Evolutionary conservation across 2,113 vertebrate species (phyloP).

Genomic region (Tiliqua scincoides): DNA sequence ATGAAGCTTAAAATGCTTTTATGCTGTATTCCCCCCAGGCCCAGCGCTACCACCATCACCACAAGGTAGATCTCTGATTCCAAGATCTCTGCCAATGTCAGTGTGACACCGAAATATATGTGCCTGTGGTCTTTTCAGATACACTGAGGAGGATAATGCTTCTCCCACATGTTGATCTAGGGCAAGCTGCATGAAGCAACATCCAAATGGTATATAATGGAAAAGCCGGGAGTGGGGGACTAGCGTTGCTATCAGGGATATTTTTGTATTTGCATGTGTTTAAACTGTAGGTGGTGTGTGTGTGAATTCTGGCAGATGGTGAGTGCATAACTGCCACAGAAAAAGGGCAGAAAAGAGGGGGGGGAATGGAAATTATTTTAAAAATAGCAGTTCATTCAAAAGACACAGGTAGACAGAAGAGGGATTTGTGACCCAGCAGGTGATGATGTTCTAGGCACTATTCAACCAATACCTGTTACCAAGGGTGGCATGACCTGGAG

Average conservation of each 20-base stretch:
- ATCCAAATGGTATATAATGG: too few relatives aligned
- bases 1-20: background rate
- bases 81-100: background rate
- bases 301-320: background rate
- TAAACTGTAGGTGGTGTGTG: background rate
- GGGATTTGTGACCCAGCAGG: background rate
- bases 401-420: background rate
- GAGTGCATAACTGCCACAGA: background rate
- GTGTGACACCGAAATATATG: background rate
- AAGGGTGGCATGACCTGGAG: too few relatives aligned
- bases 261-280: too few relatives aligned
- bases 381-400: background rate
- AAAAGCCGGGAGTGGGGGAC: too few relatives aligned
- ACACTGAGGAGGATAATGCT: too few relatives aligned
- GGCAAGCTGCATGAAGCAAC: too few relatives aligned
- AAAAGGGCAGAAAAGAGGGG: background rate
- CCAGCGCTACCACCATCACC: background rate
- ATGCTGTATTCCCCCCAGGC: background rate
- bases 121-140: background rate
- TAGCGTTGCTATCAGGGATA: too few relatives aligned
- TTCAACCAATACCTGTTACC: too few relatives aligned
- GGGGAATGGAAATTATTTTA: background rate
- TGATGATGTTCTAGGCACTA: background rate
- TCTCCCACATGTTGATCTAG: too few relatives aligned
- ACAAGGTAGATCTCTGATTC: background rate